Evolutionary conservation across 2,888 invertebrate genomes (phyloP), one percentile per base, ranked within the genome.

Genomic region (Andricus curvator): DNA sequence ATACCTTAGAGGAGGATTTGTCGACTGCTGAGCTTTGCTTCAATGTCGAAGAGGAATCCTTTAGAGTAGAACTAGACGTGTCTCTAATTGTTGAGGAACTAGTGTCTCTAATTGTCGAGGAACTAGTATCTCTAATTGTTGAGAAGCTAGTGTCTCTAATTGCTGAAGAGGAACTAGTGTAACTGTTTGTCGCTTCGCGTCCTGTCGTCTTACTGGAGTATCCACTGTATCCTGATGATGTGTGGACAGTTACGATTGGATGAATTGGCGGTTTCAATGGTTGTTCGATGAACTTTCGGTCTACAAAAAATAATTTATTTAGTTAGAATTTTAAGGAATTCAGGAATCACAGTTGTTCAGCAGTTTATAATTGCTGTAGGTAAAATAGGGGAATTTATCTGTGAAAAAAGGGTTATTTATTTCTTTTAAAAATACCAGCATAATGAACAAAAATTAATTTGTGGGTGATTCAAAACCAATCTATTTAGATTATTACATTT

Each of bases 241-340:
- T 80, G 89, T 88, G 74, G 93, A 94, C 74, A 92, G 94, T 89
- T 22, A 93, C 94, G 93, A 87, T 94, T 92, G 85, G 94, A 93
- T 85, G 85, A 29, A 83, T 81, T n/a, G 85, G 83, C 66, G 97
- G 96, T 90, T 97, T 96, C 86, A 97, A 93, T 3, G 96, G 97
- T 86, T 96, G 96, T 93, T 98, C 97, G 86, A 97, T 97, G 92
- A 97, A 98, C 91, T 96, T 96, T 79, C 98, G 95, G 94, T 98
- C 97, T 94, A 86, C 51, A 89, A 88, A 74, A 66, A n/a, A 37
- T 8, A 37, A 37, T 37, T 9, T 20, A 67, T 13, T 64, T 17
- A 25, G 25, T 64, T 17, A 64, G 15, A 5, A 64, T 29, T 64
- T 15, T 8, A 41, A 6, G 33, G 33, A 37, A 17, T 9, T 66